These are phyloP conservation scores for Lophius piscatorius DNA, from an alignment of 2,113 vertebrate species.

Conservation along the genomic window DNA sequence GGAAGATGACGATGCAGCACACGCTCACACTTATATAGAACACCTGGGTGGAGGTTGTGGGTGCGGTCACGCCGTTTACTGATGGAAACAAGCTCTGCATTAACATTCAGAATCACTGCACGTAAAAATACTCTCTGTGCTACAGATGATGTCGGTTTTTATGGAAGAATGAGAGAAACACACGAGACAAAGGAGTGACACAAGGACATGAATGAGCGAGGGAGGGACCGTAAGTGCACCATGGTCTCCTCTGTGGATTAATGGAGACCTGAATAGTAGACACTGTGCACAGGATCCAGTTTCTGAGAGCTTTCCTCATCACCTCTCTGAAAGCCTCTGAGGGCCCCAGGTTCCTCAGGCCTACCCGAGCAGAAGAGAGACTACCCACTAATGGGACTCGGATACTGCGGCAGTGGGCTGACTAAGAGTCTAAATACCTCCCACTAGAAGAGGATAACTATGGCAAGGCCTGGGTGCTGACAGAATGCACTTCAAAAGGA, in stretches of 20 bases:
- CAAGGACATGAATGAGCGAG: conserved; percentile 4
- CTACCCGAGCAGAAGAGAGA: conserved; percentile 65
- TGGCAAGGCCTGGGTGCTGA: not conserved
- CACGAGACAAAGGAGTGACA: too few relatives aligned
- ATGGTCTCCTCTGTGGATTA: conserved; percentile 26
- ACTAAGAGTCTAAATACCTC: conserved; percentile 50
- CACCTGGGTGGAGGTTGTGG: conserved; percentile 95
- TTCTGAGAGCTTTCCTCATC: conserved; percentile 64
- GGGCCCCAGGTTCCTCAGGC: conserved; percentile 44
- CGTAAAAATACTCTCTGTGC: too few relatives aligned
- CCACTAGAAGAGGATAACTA: conserved; percentile 23
- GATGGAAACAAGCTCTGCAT: conserved; percentile 55
- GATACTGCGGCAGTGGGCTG: conserved; percentile 35
- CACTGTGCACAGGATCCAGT: conserved; percentile 4
- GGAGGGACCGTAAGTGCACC: conserved; percentile 10
- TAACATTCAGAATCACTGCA: not conserved
- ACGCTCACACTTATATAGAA: conserved; percentile 99
- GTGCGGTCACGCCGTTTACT: conserved; percentile 87
- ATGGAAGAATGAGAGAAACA: too few relatives aligned
- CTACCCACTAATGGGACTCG: conserved; percentile 58
- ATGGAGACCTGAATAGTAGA: conserved; percentile 33
- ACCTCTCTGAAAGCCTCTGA: conserved; percentile 55
- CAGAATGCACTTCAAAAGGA: conserved; percentile 8
- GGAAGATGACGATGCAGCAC: conserved; percentile 98
- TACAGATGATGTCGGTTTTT: too few relatives aligned